Percentiles rank a stretch among this genome's conserved stretches.
Evolutionary conservation across 1,140 invertebrate genomes (phyloP).

Genomic region (Orius laevigatus): DNA sequence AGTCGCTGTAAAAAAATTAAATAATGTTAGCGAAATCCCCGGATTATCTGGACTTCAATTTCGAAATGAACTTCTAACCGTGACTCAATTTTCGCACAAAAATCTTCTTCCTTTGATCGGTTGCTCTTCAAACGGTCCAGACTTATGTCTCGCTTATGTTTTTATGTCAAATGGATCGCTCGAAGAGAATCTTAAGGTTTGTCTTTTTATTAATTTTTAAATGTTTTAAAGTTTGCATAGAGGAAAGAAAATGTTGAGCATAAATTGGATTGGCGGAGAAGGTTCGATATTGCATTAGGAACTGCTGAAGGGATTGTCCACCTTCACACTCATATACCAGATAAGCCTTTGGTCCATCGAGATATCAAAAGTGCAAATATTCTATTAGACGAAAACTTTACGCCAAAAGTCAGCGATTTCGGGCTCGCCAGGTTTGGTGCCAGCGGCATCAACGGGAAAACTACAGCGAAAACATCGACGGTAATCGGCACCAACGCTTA

Average conservation of each 20-base stretch:
- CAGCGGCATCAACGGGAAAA: slow-evolving; percentile 21
- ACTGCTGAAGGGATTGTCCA: slow-evolving; percentile 42
- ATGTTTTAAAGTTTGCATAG: too few relatives aligned
- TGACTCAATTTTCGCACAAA: slow-evolving; percentile 40
- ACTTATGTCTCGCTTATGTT: slow-evolving; percentile 47
- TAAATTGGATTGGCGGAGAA: slow-evolving; percentile 26
- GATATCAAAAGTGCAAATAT: slow-evolving; percentile 67
- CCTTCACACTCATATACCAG: slow-evolving; percentile 36
- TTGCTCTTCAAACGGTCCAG: slow-evolving; percentile 42
- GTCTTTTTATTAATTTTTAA: background rate
- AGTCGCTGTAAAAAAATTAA: slow-evolving; percentile 45
- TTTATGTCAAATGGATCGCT: slow-evolving; percentile 52
- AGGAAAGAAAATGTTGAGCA: background rate
- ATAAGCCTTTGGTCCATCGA: slow-evolving; percentile 44
- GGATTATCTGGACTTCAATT: slow-evolving; percentile 11
- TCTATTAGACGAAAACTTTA: slow-evolving; percentile 40
- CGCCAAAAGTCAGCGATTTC: slow-evolving; percentile 60
- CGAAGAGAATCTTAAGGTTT: slow-evolving; percentile 34
- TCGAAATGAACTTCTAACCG: slow-evolving; percentile 21
- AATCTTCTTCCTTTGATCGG: slow-evolving; percentile 50
- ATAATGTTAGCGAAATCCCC: slow-evolving; percentile 31
- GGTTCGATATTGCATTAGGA: slow-evolving; percentile 40
- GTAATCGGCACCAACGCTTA: slow-evolving; percentile 54
- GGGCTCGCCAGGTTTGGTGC: slow-evolving; percentile 40
- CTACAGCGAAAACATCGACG: slow-evolving; percentile 33